A percentile compares a stretch with the other conserved stretches of the same genome.
These are phyloP conservation scores for Linnaemya vulpina DNA, from an alignment of 2,888 invertebrate genomes.

Conservation along the genomic window DNA sequence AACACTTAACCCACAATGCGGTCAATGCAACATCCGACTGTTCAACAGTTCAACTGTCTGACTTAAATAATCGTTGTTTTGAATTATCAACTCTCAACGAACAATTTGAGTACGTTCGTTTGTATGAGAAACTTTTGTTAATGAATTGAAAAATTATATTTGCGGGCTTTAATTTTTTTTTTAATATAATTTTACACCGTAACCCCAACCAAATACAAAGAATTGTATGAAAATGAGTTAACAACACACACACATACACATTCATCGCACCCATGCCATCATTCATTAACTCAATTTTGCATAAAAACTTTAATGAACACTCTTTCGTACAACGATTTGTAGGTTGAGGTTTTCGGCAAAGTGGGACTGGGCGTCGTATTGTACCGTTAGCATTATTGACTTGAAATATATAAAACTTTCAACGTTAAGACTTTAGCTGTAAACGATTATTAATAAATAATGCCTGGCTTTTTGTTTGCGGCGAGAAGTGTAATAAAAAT, in stretches of 20 bases:
- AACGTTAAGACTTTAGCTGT: conserved; percentile 42
- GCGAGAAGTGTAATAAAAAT: conserved; percentile 13
- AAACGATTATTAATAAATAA: conserved; percentile 50
- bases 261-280: not conserved
- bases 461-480: conserved; percentile 41
- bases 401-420: conserved; percentile 31
- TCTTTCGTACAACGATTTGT: conserved; percentile 16
- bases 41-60: conserved; percentile 33
- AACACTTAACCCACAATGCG: conserved; percentile 30
- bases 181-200: not conserved
- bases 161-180: conserved; percentile 14
- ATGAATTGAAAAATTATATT: conserved; percentile 53
- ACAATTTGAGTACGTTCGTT: conserved; percentile 12
- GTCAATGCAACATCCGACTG: conserved; percentile 38
- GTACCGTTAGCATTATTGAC: not conserved
- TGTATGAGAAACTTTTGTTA: not conserved
- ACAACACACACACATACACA: not conserved
- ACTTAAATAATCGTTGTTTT: not conserved
- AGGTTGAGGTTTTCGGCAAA: conserved; percentile 55
- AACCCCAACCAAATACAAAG: not conserved
- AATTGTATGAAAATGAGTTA: not conserved
- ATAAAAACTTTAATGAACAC: conserved; percentile 24
- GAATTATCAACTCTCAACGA: not conserved
- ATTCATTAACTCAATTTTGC: conserved; percentile 30
- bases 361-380: conserved; percentile 18